phyloP scores from a whole-genome alignment of 2,888 invertebrate species.

The Rhingia campestris region DNA sequence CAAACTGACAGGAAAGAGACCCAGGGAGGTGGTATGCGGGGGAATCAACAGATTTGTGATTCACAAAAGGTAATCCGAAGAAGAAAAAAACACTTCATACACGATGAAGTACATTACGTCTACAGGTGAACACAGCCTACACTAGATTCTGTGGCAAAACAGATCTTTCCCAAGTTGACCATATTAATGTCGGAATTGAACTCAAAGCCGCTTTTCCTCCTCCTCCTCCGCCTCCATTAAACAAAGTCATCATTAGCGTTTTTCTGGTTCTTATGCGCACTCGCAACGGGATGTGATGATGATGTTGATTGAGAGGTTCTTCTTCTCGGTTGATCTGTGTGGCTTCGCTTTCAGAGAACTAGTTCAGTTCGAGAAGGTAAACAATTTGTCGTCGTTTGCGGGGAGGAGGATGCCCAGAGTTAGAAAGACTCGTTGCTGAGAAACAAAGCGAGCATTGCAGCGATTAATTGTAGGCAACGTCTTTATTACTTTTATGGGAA shows the following conservation, averaged over 20 bases:
- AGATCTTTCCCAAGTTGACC: slow-evolving; percentile 52
- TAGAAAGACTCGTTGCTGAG: slow-evolving; percentile 8
- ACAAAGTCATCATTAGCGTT: slow-evolving; percentile 61
- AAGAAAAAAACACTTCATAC: slow-evolving; percentile 4
- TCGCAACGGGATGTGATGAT: slow-evolving; percentile 56
- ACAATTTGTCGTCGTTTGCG: slow-evolving; percentile 4
- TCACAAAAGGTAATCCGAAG: slow-evolving; percentile 18
- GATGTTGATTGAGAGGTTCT: slow-evolving; percentile 65
- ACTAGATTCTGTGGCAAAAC: slow-evolving; percentile 22
- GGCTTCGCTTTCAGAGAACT: slow-evolving; percentile 51
- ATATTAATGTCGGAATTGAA: slow-evolving; percentile 37
- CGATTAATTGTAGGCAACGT: slow-evolving; percentile 36
- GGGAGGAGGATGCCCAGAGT: background rate
- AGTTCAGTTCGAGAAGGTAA: slow-evolving; percentile 29
- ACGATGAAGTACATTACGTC: background rate
- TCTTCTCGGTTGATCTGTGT: slow-evolving; percentile 66
- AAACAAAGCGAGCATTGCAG: slow-evolving; percentile 29
- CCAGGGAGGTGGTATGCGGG: background rate
- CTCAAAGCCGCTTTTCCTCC: slow-evolving; percentile 22
- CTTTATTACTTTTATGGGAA: slow-evolving; percentile 45
- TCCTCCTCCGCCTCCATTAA: slow-evolving; percentile 25
- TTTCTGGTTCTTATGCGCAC: slow-evolving; percentile 50
- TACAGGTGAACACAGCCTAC: slow-evolving; percentile 20
- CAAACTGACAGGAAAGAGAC: slow-evolving; percentile 35
- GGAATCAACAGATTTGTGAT: slow-evolving; percentile 26